A percentile compares a stretch with the other conserved stretches of the same genome.
phyloP scores from a whole-genome alignment of 2,113 vertebrate species.

The Dryoscopus gambensis region DNA sequence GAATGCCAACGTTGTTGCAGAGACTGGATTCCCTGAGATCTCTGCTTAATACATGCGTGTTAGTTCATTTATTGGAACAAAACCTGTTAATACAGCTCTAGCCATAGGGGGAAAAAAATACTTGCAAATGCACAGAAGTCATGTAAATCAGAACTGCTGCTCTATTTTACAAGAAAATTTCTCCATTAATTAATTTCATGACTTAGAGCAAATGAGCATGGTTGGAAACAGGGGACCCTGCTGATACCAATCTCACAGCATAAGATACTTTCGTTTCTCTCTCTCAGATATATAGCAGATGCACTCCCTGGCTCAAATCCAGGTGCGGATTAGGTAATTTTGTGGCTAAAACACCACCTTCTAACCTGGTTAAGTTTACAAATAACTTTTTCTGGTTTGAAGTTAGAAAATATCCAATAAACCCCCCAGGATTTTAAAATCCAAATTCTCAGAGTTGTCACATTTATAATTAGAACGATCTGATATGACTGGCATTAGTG shows the following conservation, averaged over 20 bases:
- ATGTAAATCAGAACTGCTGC: slow-evolving; percentile 61
- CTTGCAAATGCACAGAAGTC: slow-evolving; percentile 54
- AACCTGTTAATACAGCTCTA: neutral
- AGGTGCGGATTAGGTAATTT: slow-evolving; percentile 28
- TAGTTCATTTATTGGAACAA: slow-evolving; percentile 10
- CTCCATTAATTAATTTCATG: slow-evolving; percentile 73
- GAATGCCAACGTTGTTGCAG: neutral
- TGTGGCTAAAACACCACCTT: slow-evolving; percentile 36
- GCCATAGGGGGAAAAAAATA: neutral
- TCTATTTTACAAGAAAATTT: slow-evolving; percentile 68
- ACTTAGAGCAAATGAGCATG: slow-evolving; percentile 68
- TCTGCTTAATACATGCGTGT: neutral
- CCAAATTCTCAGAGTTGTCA: slow-evolving; percentile 31
- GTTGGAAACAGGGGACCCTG: slow-evolving; percentile 61
- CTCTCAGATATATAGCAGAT: slow-evolving; percentile 46
- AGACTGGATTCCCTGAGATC: neutral
- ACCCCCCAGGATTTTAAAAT: slow-evolving; percentile 23
- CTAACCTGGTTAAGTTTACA: slow-evolving; percentile 29
- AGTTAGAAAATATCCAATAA: neutral
- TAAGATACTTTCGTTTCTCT: slow-evolving; percentile 31
- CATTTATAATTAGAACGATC: slow-evolving; percentile 48
- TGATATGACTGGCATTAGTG: slow-evolving; percentile 28
- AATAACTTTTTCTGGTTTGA: slow-evolving; percentile 28
- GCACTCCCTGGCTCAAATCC: slow-evolving; percentile 35
- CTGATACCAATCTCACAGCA: slow-evolving; percentile 64